These are phyloP conservation scores for Picathartes gymnocephalus DNA, from an alignment of 2,113 vertebrate genomes.

Conservation along the genomic window DNA sequence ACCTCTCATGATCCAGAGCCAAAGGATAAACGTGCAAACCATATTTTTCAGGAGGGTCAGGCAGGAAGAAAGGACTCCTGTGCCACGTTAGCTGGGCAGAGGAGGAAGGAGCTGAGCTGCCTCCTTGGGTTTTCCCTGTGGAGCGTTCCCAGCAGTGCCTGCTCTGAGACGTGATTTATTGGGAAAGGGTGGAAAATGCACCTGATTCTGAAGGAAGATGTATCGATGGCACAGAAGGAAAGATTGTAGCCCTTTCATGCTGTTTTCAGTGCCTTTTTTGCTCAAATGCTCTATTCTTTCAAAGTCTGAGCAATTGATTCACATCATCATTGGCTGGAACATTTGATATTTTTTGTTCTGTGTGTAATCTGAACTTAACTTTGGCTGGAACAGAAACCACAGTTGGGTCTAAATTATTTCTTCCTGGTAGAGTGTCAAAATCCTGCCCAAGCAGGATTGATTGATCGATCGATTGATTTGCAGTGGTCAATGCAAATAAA, in stretches of 20 bases:
- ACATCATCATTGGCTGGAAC: neutral
- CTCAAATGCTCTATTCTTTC: neutral
- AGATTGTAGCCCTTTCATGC: neutral
- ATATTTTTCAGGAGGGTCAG: neutral
- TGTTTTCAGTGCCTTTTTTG: neutral
- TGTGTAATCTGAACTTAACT: neutral
- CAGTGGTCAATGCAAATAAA: neutral
- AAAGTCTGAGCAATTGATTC: neutral
- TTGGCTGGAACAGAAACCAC: neutral
- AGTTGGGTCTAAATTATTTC: neutral
- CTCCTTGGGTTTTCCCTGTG: neutral
- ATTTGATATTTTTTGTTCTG: neutral
- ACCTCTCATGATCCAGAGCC: neutral
- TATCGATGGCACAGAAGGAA: neutral
- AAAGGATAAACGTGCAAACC: neutral
- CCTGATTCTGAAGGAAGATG: neutral
- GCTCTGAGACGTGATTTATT: neutral
- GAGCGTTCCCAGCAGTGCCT: neutral
- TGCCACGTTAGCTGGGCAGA: neutral
- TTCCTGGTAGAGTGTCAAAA: neutral
- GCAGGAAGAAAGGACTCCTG: neutral
- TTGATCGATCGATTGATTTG: neutral
- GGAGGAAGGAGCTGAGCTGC: neutral
- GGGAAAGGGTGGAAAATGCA: neutral
- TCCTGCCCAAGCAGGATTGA: neutral